Base-by-base conservation (phyloP, 2,113 vertebrate species). In the Anarhynchus alexandrinus region DNA sequence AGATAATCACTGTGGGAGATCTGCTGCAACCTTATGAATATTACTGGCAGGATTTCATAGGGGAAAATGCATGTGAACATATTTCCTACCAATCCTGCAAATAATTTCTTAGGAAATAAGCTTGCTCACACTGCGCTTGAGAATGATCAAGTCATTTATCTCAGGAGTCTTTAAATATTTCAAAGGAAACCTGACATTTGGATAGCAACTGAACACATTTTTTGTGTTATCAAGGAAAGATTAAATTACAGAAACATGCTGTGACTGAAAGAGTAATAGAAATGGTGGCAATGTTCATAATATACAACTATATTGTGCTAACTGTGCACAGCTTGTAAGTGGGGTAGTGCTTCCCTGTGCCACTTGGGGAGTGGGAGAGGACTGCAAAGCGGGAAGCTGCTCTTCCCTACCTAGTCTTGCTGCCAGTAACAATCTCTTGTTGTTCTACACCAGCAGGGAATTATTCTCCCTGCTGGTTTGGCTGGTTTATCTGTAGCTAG, bases 101-200 rank as follows among this genome's bases (percentile, higher is more conserved):
- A 89, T 79, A 93, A 89, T 85, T 93, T 93, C 65, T 71, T 61
- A 79, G 36, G 61, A 96, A 85, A 93, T 61, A 82, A 93, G 23
- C 36, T 94, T 10, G 1, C 22, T 92, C 40, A 72, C 52, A 57
- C n/a, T 43, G 52, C 54, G 61, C 42, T 84, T 95, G 49, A 74
- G 61, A 94, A 91, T 30, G 14, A 96, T 87, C 55, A n/a, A 89
- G 72, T 92, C 9, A 84, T 94, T 96, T 93, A 64, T 82, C 57
- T 94, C 52, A 49, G 11, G 64, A 57, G 61, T 89, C 59, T 86
- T 95, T 93, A 92, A 94, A 91, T 95, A 93, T 94, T 95, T 94
- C 73, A 90, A 38, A 89, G 78, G 47, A 89, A 95, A 76, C 20
- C 21, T 79, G 77, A 82, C 70, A 79, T 94, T 91, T 87, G 21